Base-by-base conservation (phyloP, 2,888 invertebrate genomes). In the Acanthosepion pharaonis region DNA sequence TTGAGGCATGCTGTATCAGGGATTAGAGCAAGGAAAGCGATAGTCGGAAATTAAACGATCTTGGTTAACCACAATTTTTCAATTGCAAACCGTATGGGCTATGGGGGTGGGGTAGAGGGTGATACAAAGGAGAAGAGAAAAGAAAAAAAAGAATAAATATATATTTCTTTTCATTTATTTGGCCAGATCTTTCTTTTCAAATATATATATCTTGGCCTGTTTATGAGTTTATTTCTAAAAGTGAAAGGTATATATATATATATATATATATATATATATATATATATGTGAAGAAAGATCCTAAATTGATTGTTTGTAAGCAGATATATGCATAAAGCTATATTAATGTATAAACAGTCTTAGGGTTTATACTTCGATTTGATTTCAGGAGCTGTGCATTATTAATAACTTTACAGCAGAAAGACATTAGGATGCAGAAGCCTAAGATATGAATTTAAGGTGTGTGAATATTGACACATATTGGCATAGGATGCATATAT, bases 1-100 rank as follows among this genome's bases (percentile, higher is more conserved):
- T 20, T n/a, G 33, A 33, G 78, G n/a, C n/a, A 33, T 33, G n/a
- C 78, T 15, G 78, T 78, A n/a, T 78, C 78, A 78, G 78, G 78
- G 78, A 78, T 78, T 78, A 78, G n/a, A 78, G 78, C 78, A 15
- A 78, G n/a, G 78, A 78, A 78, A n/a, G 78, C 33, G 78, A 78
- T 78, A 78, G 78, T 78, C 78, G 78, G 78, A 78, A 78, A 78
- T 78, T 78, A 78, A 78, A 78, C 33, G 78, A 33, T 78, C 78
- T 78, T 78, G 78, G 78, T 78, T 78, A 78, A 78, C n/a, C 78
- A 78, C 33, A 78, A 78, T 78, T 78, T 59, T 78, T 78, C 78
- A 78, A 78, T 78, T 78, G 78, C n/a, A 78, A 78, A 78, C n/a
- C n/a, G 28, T 78, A 78, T n/a, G 78, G n/a, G 78, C n/a, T 18